A percentile compares a stretch with the other conserved stretches of the same genome.
These are phyloP conservation scores for Tipula vernalis DNA, from an alignment of 2,888 invertebrate genomes.

Conservation along the genomic window DNA sequence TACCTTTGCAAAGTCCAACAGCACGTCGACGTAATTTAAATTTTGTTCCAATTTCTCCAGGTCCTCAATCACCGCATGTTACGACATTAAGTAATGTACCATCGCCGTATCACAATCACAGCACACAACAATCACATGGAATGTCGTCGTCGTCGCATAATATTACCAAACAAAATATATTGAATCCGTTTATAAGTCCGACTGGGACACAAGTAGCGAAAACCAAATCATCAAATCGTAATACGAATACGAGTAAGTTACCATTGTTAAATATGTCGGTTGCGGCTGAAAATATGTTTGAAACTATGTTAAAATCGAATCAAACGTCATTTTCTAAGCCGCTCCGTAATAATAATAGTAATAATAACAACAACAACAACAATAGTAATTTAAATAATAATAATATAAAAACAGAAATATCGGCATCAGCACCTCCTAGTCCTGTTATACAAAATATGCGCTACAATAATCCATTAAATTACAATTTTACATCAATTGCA, in stretches of 20 bases:
- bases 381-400: background rate
- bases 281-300: background rate
- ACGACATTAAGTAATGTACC: constrained; percentile 28
- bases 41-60: constrained; percentile 76
- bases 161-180: constrained; percentile 34
- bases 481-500: constrained; percentile 7
- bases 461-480: background rate
- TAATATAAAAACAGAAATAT: constrained; percentile 17
- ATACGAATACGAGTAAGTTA: constrained; percentile 36
- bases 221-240: constrained; percentile 39
- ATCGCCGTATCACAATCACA: constrained; percentile 28
- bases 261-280: background rate
- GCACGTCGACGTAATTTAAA: constrained; percentile 67
- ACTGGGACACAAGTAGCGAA: constrained; percentile 61
- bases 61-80: constrained; percentile 47
- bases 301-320: background rate
- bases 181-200: constrained; percentile 62
- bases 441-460: constrained; percentile 29
- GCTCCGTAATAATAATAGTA: background rate
- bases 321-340: constrained; percentile 13
- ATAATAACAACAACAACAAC: background rate
- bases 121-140: constrained; percentile 29
- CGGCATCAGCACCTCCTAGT: constrained; percentile 52
- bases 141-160: constrained; percentile 23
- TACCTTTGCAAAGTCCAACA: constrained; percentile 55